A percentile compares a stretch with the other conserved stretches of the same genome.
phyloP scores from a whole-genome alignment of 2,113 vertebrate genomes.

The Callaeas wilsoni region DNA sequence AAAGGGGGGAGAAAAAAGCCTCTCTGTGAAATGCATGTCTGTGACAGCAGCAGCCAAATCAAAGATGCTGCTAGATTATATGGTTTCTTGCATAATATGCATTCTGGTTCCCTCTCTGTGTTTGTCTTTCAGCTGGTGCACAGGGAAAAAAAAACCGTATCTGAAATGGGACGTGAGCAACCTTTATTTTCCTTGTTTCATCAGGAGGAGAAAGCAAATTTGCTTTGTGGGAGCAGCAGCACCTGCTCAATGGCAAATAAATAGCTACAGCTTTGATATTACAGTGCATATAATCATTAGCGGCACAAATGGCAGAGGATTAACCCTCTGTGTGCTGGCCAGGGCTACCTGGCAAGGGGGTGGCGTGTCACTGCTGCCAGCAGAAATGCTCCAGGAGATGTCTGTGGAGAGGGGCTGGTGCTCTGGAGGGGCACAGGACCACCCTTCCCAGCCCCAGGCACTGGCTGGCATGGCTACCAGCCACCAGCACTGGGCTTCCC shows the following conservation, averaged over 20 bases:
- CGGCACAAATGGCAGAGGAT: constrained; percentile 3
- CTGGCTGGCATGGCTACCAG: neutral
- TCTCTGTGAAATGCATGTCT: constrained; percentile 37
- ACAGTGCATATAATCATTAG: constrained; percentile 44
- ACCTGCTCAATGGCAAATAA: constrained; percentile 65
- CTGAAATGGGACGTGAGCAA: constrained; percentile 77
- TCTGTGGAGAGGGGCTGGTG: neutral
- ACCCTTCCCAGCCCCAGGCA: neutral
- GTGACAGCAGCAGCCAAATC: constrained; percentile 59
- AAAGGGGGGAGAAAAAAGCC: neutral
- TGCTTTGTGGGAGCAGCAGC: constrained; percentile 68
- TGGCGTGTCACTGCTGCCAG: neutral
- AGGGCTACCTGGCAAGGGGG: neutral
- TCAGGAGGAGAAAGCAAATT: constrained; percentile 66
- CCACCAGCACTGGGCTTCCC: neutral
- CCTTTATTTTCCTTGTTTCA: constrained; percentile 64
- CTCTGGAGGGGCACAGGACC: neutral
- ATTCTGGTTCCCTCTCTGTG: constrained; percentile 57
- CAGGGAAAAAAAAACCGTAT: constrained; percentile 43
- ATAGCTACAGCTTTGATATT: constrained; percentile 51
- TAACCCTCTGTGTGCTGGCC: neutral
- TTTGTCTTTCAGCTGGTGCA: constrained; percentile 28
- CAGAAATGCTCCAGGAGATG: neutral
- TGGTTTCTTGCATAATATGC: constrained; percentile 75
- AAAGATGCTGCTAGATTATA: constrained; percentile 72